Evolutionary conservation across 1,140 invertebrate species (phyloP), one percentile per base, ranked within the genome.

Genomic region (Neotoxoptera formosana): DNA sequence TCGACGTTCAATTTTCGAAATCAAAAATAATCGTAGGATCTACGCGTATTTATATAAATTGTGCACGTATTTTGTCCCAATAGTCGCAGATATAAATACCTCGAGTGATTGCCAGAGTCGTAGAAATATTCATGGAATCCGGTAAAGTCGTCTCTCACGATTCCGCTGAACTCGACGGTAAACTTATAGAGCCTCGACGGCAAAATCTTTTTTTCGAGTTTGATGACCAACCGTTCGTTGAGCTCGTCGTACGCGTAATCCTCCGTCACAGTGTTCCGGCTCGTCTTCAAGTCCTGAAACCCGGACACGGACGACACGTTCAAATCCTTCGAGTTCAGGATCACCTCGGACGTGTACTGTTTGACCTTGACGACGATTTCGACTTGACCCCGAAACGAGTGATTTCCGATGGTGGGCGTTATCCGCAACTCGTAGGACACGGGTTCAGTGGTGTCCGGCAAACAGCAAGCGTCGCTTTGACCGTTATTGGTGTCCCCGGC

Each of bases 181-280:
- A 91, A 92, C 34, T n/a, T 93, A 93, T 94, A 94, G 94, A 94
- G 94, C 94, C 94, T 91, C 94, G 94, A 94, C 93, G 94, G 94
- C 94, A 95, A 95, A 94, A 95, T 95, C 94, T 94, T 94, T 95
- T 95, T 95, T 94, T 53, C 93, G 93, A 94, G 94, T 94, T 93
- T 94, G 95, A 94, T 94, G 94, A 88, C 94, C 94, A 45, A 94
- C 95, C 21, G 47, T 48, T 92, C 45, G 21, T 7, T 23, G 30
- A 0, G 17, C 6, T 48, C 7, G 8, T 81, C 90, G 30, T 7
- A 36, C 3, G 2, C n/a, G 21, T 48, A 81, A 0, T 34, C 34
- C 2, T 51, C 36, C 4, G 83, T 34, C n/a, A 7, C 67, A 0
- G 9, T 25, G 34, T 4, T 14, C 1, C 67, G 67, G 20, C 25